Conservation (phyloP, 2,113 vertebrate species). For the Phrynosoma platyrhinos region DNA sequence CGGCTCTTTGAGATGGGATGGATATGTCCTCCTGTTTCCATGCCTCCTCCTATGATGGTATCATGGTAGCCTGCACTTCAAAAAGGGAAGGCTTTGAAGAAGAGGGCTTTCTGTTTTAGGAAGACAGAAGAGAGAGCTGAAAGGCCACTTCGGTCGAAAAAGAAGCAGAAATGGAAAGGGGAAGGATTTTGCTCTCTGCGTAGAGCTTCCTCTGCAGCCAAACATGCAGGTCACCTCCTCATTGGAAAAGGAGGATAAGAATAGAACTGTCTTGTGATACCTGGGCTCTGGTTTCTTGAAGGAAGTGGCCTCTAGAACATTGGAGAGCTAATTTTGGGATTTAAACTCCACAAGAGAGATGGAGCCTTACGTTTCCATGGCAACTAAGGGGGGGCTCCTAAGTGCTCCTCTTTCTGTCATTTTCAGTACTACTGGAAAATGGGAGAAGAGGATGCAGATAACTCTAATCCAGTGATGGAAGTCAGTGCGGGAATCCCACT, state of each 20-base stretch:
- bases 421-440: neutral
- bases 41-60: neutral
- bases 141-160: no score
- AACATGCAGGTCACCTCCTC: constrained; percentile 1
- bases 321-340: constrained; percentile 23
- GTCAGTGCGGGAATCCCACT: neutral
- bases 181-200: neutral
- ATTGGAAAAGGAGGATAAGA: constrained; percentile 11
- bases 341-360: neutral
- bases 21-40: neutral
- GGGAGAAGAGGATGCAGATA: no score
- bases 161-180: neutral
- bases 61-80: neutral
- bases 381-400: constrained; percentile 1
- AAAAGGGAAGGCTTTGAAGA: neutral
- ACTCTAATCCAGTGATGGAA: neutral
- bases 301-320: neutral
- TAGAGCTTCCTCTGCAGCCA: constrained; percentile 25
- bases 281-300: constrained; percentile 12
- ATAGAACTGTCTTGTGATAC: constrained; percentile 25
- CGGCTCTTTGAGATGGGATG: no score
- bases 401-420: neutral
- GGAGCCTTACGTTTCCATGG: neutral
- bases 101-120: neutral
- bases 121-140: neutral